Evolutionary conservation across 2,113 vertebrate species (phyloP), one percentile per base, ranked within the genome.

Genomic region (Microtus montanus): DNA sequence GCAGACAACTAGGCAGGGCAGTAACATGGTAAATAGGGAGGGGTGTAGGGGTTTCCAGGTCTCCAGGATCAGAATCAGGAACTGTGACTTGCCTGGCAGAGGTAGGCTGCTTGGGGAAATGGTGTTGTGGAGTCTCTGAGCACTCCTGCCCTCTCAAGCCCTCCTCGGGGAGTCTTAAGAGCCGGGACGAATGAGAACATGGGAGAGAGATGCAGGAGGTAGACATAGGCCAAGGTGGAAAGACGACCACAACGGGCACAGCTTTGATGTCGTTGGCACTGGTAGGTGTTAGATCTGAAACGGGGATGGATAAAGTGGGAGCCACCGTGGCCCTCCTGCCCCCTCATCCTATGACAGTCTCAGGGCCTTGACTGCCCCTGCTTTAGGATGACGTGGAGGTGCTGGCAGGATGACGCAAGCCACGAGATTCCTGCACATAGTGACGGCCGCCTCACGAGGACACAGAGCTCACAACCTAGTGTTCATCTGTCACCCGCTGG

Each of bases 401-500:
- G 30, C 28, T 24, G 38, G 4, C 26, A 12, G 3, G 22, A 22
- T 30, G 22, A 5, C 49, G 9, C 1, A 44, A 38, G 35, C 28
- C 13, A 1, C 71, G 33, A 49, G 3, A 15, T n/a, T 61, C 70
- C 26, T 33, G 28, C 38, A 38, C 0, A 0, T 2, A 28, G 35
- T 10, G 1, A 8, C 1, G 2, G 74, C 80, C 7, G 17, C 64
- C 58, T 90, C 63, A 58, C 58, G 47, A 44, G 71, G 63, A 77
- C 54, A 68, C 0, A 6, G 86, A 0, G 0, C 74, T 58, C 58
- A 20, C 0, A 3, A 26, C 22, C n/a, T 74, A 47, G 15, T 54
- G 20, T 66, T n/a, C 35, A 52, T 61, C 61, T 47, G 49, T 75
- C 74, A 41, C 15, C 41, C 24, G 11, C 63, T 26, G 20, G 17